phyloP scores from a whole-genome alignment of 2,888 invertebrate genomes.

The Diaperis boleti region DNA sequence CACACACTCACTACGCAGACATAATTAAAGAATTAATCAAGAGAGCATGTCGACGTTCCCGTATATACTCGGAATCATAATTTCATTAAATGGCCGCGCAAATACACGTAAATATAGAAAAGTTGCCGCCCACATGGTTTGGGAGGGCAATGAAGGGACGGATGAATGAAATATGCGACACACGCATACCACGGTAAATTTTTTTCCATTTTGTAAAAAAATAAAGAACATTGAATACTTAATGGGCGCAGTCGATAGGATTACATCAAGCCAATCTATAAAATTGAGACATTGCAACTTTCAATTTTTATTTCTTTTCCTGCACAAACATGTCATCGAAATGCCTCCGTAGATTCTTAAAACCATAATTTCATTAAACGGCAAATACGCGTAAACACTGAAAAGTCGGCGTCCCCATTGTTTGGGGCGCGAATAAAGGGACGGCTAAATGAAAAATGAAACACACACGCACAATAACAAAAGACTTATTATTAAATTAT shows the following conservation, averaged over 20 bases:
- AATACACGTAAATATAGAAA: constrained; percentile 15
- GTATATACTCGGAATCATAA: neutral
- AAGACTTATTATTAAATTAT: constrained; percentile 39
- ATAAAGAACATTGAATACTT: no score
- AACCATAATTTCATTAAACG: constrained; percentile 28
- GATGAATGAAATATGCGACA: constrained; percentile 27
- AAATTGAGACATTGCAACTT: no score
- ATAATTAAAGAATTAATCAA: constrained; percentile 38
- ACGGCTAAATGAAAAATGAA: constrained; percentile 33
- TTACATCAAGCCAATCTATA: no score
- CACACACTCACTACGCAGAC: constrained; percentile 21
- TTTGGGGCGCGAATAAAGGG: neutral
- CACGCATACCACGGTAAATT: no score
- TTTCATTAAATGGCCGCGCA: constrained; percentile 23
- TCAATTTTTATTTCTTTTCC: no score
- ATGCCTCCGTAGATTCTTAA: no score
- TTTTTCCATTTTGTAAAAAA: no score
- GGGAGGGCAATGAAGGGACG: neutral
- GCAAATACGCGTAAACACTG: constrained; percentile 25
- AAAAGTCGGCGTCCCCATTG: constrained; percentile 5
- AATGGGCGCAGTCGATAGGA: no score
- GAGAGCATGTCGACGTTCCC: constrained; percentile 6
- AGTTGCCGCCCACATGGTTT: neutral
- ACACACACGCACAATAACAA: constrained; percentile 28
- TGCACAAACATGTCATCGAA: no score